These are phyloP conservation scores for Macrostomum lignano DNA, from an alignment of 1,140 invertebrate species.

Conservation along the genomic window DNA sequence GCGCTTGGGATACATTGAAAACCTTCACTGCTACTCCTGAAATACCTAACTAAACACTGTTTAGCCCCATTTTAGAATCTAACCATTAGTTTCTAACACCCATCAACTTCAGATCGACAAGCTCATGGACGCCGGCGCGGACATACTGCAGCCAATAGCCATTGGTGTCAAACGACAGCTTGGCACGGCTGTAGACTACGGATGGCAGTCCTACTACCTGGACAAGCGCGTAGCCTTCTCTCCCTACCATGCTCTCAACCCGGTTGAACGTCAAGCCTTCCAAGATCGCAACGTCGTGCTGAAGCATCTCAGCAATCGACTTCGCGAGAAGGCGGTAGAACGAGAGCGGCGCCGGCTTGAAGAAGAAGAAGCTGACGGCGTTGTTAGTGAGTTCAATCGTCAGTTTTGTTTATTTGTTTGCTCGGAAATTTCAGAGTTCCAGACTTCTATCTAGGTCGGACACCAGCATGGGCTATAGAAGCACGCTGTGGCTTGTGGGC, in stretches of 20 bases:
- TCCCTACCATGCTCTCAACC: constrained; percentile 25
- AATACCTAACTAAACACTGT: too few relatives aligned
- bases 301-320: constrained; percentile 17
- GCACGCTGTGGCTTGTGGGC: too few relatives aligned
- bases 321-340: constrained; percentile 13
- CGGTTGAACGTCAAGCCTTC: constrained; percentile 20
- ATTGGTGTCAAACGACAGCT: constrained; percentile 17
- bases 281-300: constrained; percentile 18
- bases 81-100: too few relatives aligned
- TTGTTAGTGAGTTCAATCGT: constrained; percentile 11
- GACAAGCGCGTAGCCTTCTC: constrained; percentile 23
- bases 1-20: too few relatives aligned
- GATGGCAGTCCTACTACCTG: constrained; percentile 25
- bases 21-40: too few relatives aligned
- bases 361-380: constrained; percentile 11
- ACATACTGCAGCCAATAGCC: constrained; percentile 18
- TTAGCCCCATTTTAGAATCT: too few relatives aligned
- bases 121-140: constrained; percentile 15
- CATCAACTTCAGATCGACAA: constrained; percentile 25
- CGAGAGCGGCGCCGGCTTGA: constrained; percentile 14
- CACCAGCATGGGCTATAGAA: too few relatives aligned
- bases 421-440: too few relatives aligned
- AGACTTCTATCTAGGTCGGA: too few relatives aligned
- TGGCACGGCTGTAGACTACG: constrained; percentile 25
- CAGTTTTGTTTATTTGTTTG: too few relatives aligned